Percentiles rank a stretch among this genome's conserved stretches.
phyloP scores from a whole-genome alignment of 2,888 invertebrate species.

The Cremastobaeus sp. region DNA sequence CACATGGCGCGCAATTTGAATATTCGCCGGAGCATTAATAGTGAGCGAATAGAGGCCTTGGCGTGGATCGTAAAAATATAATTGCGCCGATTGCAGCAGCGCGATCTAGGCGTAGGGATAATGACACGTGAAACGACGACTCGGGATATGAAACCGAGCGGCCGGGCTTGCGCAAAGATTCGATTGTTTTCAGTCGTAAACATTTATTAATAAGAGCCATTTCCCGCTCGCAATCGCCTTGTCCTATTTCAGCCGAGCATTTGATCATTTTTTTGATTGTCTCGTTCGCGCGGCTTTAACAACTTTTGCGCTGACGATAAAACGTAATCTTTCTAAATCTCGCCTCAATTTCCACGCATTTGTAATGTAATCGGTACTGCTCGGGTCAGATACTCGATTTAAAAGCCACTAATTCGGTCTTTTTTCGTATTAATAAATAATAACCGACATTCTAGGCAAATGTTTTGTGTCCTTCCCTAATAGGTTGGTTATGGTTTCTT shows the following conservation, averaged over 20 bases:
- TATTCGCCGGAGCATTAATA: conserved; percentile 60
- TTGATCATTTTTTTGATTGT: conserved; percentile 54
- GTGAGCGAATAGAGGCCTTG: conserved; percentile 69
- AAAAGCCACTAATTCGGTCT: too few species aligned
- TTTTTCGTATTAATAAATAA: too few species aligned
- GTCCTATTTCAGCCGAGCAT: conserved; percentile 54
- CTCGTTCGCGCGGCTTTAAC: conserved; percentile 35
- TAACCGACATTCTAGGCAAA: too few species aligned
- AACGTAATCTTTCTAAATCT: too few species aligned
- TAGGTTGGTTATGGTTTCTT: too few species aligned
- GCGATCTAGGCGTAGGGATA: conserved; percentile 74
- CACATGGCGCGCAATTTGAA: conserved; percentile 56
- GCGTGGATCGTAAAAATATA: conserved; percentile 74
- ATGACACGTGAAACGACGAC: conserved; percentile 73
- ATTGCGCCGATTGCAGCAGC: conserved; percentile 76
- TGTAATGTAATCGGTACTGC: too few species aligned
- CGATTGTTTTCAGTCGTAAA: conserved; percentile 64
- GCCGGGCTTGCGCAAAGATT: conserved; percentile 58
- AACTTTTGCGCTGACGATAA: conserved; percentile 49
- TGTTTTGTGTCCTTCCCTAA: too few species aligned
- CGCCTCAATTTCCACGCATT: too few species aligned
- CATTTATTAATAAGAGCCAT: conserved; percentile 65
- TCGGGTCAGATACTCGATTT: too few species aligned
- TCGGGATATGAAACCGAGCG: conserved; percentile 66
- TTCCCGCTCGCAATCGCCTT: conserved; percentile 62